phyloP scores from a whole-genome alignment of 2,888 invertebrate species.

The Eremobia ochroleuca region DNA sequence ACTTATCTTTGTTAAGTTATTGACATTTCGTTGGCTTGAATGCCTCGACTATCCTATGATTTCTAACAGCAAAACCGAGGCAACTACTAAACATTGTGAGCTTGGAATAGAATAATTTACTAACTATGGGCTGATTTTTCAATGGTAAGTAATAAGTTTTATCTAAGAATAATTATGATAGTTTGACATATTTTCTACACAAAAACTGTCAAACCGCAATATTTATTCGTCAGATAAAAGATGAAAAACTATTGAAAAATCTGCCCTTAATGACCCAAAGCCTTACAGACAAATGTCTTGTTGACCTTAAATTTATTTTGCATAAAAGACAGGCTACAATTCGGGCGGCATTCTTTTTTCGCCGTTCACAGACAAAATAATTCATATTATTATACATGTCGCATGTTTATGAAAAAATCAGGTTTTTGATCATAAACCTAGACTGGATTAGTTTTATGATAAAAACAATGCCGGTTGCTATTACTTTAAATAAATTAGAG shows the following conservation, averaged over 20 bases:
- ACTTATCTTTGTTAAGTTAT: conserved; percentile 17
- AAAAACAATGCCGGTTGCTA: no score
- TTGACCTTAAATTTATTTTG: neutral
- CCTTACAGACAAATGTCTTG: neutral
- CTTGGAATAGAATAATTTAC: neutral
- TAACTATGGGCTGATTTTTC: neutral
- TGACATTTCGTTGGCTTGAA: neutral
- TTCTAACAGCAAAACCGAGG: neutral
- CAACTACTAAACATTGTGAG: no score
- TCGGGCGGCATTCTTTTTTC: neutral
- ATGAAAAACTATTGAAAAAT: neutral
- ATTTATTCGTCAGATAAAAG: neutral
- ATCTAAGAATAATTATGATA: no score
- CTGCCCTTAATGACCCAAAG: neutral
- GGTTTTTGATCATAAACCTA: no score
- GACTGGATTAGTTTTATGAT: no score
- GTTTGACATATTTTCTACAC: neutral
- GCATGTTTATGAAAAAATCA: no score
- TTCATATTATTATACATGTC: no score
- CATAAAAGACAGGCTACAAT: neutral
- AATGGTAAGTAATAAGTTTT: no score
- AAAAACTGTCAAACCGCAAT: neutral
- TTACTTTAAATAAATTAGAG: no score
- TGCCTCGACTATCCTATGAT: neutral
- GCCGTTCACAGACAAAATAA: neutral